Base-by-base conservation (phyloP, 1,140 invertebrate genomes). In the Drosophila sturtevanti region DNA sequence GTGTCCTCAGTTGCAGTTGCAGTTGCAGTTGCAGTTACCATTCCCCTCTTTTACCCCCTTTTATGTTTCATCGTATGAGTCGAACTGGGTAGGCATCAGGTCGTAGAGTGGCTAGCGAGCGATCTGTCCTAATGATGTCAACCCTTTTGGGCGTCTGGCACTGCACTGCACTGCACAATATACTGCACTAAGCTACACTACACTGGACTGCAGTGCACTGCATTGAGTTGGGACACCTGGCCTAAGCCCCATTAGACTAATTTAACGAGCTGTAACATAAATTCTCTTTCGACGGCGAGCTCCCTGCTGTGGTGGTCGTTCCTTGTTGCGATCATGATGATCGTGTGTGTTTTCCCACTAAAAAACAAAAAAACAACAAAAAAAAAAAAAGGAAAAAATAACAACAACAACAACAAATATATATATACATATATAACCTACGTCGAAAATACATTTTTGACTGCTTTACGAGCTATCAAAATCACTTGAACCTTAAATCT, bases 391-490 rank as follows among this genome's bases (percentile, higher is more conserved):
- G 22, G n/a, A 54, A 27, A 54, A 54, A 52, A 51, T 22, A 52
- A 54, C n/a, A 6, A 2, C 21, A 21, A n/a, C n/a, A n/a, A n/a
- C n/a, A n/a, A n/a, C n/a, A n/a, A n/a, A n/a, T n/a, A n/a, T n/a
- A n/a, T n/a, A n/a, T n/a, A n/a, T n/a, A n/a, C 4, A 24, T 24
- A 24, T 24, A 54, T 27, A 54, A 55, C 41, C 41, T 44, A 44
- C 41, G 41, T 44, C 16, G 41, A 60, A 63, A 62, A 38, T 68
- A 58, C 61, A 77, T 89, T 89, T 87, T 80, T 89, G 84, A 89
- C 60, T 89, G 77, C 77, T 89, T 89, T 89, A 89, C 77, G 84
- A 89, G 80, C 84, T 89, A 87, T 89, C 84, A 87, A 87, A 87
- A 87, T 87, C 84, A 84, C 79, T 84, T 89, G 79, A 61, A 16